Evolutionary conservation across 2,888 invertebrate genomes (phyloP).

Genomic region (Fragum fragum): DNA sequence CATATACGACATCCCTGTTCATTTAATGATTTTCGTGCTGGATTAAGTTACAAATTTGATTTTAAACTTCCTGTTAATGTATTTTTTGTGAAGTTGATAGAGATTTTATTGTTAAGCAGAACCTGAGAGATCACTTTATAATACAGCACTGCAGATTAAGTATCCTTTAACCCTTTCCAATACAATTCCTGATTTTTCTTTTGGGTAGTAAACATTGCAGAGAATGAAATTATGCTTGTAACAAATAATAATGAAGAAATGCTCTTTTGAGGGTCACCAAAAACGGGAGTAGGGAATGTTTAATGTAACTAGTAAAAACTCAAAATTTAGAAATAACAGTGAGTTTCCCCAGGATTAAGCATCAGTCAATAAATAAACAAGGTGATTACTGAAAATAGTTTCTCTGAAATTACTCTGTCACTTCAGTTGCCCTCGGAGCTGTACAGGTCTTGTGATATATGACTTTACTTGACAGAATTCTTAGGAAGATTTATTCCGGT

Average conservation of each 20-base stretch:
- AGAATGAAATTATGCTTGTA: no score
- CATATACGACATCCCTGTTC: background rate
- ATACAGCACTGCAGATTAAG: no score
- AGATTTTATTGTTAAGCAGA: background rate
- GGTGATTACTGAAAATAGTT: constrained; percentile 14
- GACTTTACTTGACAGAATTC: constrained; percentile 19
- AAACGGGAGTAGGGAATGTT: no score
- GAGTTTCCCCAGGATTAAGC: background rate
- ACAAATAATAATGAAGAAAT: no score
- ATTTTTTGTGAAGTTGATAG: background rate
- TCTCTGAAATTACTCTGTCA: constrained; percentile 27
- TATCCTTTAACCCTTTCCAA: no score
- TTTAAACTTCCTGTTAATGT: background rate
- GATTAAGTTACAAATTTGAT: background rate
- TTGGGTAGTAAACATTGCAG: no score
- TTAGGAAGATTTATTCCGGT: constrained; percentile 4
- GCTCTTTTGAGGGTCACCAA: no score
- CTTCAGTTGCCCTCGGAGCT: constrained; percentile 2
- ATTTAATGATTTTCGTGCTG: background rate
- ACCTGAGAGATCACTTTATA: background rate
- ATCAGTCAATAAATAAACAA: constrained; percentile 13
- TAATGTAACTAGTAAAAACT: no score
- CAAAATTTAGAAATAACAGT: no score
- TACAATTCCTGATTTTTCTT: no score
- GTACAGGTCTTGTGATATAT: constrained; percentile 15